These are phyloP conservation scores for Microctenopoma steveboyesi DNA, from an alignment of 2,797 vertebrate species.

Conservation along the genomic window DNA sequence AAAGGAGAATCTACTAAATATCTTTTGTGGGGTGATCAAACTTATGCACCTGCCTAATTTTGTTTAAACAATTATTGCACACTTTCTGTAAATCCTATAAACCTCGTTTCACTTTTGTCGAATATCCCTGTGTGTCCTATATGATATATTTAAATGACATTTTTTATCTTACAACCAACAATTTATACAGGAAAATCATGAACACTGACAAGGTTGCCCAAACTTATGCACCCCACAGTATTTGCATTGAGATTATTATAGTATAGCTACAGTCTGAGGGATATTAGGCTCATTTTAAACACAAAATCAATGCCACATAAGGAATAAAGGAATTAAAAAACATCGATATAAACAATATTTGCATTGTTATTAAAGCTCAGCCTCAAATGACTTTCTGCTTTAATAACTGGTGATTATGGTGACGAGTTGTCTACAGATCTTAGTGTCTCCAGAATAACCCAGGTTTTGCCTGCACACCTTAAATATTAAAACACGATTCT, in stretches of 20 bases:
- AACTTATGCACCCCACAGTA: too few relatives aligned
- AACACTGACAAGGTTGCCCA: too few relatives aligned
- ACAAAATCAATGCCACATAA: conserved; percentile 25
- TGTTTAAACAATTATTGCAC: too few relatives aligned
- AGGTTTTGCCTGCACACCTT: conserved; percentile 9
- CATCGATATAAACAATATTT: conserved; percentile 4
- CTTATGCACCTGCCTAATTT: too few relatives aligned
- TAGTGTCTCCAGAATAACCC: conserved; percentile 51
- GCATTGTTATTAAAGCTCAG: conserved; percentile 24
- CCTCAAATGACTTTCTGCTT: conserved; percentile 34
- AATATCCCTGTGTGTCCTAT: too few relatives aligned
- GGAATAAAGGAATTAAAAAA: neutral
- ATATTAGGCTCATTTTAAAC: conserved; percentile 60
- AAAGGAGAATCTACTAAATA: too few relatives aligned
- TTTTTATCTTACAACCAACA: too few relatives aligned
- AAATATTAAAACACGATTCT: neutral
- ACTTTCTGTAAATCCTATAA: too few relatives aligned
- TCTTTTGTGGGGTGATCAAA: too few relatives aligned
- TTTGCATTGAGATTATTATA: conserved; percentile 49
- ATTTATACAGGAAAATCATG: too few relatives aligned
- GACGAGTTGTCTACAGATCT: conserved; percentile 55
- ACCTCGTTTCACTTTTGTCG: too few relatives aligned
- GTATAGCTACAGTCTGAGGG: conserved; percentile 68
- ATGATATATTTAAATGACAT: too few relatives aligned
- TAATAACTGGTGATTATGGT: conserved; percentile 24